Evolutionary conservation across 2,888 invertebrate species (phyloP).

Genomic region (Koerneria pararmatus): DNA sequence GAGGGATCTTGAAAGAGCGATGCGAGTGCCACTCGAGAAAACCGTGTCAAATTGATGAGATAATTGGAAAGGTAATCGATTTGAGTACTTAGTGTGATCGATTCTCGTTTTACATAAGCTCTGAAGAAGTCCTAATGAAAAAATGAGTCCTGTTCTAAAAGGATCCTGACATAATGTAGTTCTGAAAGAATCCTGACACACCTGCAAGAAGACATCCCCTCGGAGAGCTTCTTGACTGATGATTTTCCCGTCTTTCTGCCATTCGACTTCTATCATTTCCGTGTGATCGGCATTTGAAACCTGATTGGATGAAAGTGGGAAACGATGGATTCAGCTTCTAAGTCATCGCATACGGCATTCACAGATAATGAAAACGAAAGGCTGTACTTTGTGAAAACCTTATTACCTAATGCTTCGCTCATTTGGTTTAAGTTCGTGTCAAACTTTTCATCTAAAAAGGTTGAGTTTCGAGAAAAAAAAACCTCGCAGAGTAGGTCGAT

Average conservation of each 20-base stretch:
- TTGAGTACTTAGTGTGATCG: neutral
- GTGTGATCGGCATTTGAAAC: slow-evolving; percentile 1
- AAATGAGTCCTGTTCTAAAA: too few species aligned
- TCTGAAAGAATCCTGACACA: too few species aligned
- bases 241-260: slow-evolving; percentile 48
- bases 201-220: slow-evolving; percentile 37
- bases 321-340: too few species aligned
- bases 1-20: slow-evolving; percentile 35
- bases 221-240: slow-evolving; percentile 36
- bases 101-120: neutral
- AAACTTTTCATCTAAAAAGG: too few species aligned
- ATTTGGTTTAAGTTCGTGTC: too few species aligned
- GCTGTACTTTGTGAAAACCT: too few species aligned
- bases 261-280: slow-evolving; percentile 44
- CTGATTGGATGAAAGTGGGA: neutral
- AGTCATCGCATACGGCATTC: too few species aligned
- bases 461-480: too few species aligned
- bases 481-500: slow-evolving; percentile 42
- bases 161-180: too few species aligned
- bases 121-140: neutral
- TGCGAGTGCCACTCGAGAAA: neutral
- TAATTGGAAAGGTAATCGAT: neutral
- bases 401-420: too few species aligned
- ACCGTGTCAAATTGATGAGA: neutral
- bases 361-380: too few species aligned